A percentile compares a stretch with the other conserved stretches of the same genome.
Evolutionary conservation across 2,113 vertebrate genomes (phyloP).

Genomic region (Zeus faber): DNA sequence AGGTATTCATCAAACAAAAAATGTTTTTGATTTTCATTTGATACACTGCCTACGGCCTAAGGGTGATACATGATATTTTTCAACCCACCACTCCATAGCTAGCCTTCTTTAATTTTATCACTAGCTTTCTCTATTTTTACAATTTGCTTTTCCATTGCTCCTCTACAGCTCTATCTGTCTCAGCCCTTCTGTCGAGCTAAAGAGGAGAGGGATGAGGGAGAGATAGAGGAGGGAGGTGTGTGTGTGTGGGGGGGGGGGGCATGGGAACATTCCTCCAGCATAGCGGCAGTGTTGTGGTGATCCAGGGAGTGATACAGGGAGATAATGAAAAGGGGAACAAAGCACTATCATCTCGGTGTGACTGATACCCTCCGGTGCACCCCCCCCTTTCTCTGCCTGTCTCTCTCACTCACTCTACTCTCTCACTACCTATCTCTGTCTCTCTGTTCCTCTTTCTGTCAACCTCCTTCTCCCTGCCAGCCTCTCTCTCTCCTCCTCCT

Average conservation of each 20-base stretch:
- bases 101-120: too few species aligned
- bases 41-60: too few species aligned
- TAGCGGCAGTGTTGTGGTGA: conserved; percentile 19
- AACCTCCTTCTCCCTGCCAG: conserved; percentile 9
- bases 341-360: conserved; percentile 77
- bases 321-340: conserved; percentile 84
- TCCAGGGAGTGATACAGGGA: conserved; percentile 64
- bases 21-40: too few species aligned
- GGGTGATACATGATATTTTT: too few species aligned
- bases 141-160: too few species aligned
- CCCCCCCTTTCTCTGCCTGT: conserved; percentile 36
- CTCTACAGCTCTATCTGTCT: too few species aligned
- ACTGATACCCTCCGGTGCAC: conserved; percentile 70
- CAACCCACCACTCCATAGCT: too few species aligned
- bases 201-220: too few species aligned
- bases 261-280: conserved; percentile 76
- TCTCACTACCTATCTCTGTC: conserved; percentile 19
- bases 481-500: conserved; percentile 9
- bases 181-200: too few species aligned
- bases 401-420: conserved; percentile 33
- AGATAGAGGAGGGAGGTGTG: too few species aligned
- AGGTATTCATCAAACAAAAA: too few species aligned
- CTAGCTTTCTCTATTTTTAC: too few species aligned
- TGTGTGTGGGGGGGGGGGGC: conserved; percentile 37
- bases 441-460: conserved; percentile 17